A percentile compares a stretch with the other conserved stretches of the same genome.
Evolutionary conservation across 2,888 invertebrate genomes (phyloP).

Genomic region (Nipponacmea schrenckii): DNA sequence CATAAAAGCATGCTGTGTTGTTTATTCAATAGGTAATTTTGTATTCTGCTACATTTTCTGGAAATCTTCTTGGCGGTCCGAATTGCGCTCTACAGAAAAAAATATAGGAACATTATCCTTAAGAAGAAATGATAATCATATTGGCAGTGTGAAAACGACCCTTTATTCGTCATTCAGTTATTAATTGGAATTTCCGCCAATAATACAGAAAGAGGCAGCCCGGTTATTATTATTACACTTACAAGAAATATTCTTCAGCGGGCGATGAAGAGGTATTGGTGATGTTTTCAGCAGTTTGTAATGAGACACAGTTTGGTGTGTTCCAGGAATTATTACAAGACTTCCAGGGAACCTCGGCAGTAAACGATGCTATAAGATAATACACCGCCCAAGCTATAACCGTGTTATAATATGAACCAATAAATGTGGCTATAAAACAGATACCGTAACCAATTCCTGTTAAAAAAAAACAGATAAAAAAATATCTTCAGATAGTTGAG

Average conservation of each 20-base stretch:
- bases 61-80: too few relatives aligned
- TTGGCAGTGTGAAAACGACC: too few relatives aligned
- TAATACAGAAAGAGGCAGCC: too few relatives aligned
- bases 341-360: conserved; percentile 66
- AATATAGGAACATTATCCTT: too few relatives aligned
- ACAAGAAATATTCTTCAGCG: conserved; percentile 59
- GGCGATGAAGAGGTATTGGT: conserved; percentile 50
- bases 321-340: conserved; percentile 67
- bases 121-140: too few relatives aligned
- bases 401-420: conserved; percentile 92
- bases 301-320: conserved; percentile 72
- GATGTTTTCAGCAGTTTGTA: conserved; percentile 36
- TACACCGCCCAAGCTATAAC: conserved; percentile 89
- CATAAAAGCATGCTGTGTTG: too few relatives aligned
- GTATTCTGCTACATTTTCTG: too few relatives aligned
- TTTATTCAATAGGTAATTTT: too few relatives aligned
- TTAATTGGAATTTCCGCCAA: too few relatives aligned
- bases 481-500: background rate
- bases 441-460: conserved; percentile 95
- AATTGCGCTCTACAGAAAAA: too few relatives aligned
- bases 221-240: conserved; percentile 25
- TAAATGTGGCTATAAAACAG: conserved; percentile 80
- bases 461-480: conserved; percentile 41
- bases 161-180: too few relatives aligned
- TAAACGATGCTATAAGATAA: conserved; percentile 64